Evolutionary conservation across 2,888 invertebrate genomes (phyloP).

Genomic region (Ligdia adustata): DNA sequence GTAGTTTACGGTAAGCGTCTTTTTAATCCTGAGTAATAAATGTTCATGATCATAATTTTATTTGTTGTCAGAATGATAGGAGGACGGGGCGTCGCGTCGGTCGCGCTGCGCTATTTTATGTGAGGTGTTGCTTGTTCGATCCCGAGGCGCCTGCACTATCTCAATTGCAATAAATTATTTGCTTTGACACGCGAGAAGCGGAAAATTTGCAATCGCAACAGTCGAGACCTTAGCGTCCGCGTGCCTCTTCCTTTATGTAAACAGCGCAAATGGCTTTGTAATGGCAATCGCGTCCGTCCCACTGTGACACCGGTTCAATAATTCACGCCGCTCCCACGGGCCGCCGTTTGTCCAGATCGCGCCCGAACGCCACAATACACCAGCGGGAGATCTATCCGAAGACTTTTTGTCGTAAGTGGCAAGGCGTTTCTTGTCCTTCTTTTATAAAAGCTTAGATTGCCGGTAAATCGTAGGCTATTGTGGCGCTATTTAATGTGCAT

Average conservation of each 20-base stretch:
- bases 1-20: conserved; percentile 46
- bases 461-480: conserved; percentile 80
- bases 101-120: conserved; percentile 66
- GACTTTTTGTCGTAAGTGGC: conserved; percentile 80
- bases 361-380: conserved; percentile 72
- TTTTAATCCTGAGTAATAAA: conserved; percentile 61
- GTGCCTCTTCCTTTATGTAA: conserved; percentile 71
- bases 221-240: conserved; percentile 55
- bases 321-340: conserved; percentile 73
- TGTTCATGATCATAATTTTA: conserved; percentile 69
- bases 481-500: conserved; percentile 75
- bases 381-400: conserved; percentile 77
- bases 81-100: conserved; percentile 52
- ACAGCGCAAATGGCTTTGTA: conserved; percentile 77
- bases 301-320: conserved; percentile 71
- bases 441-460: conserved; percentile 80
- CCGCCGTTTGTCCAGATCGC: conserved; percentile 76
- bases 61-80: conserved; percentile 65
- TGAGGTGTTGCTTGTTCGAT: conserved; percentile 60
- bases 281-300: conserved; percentile 70
- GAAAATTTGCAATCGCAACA: conserved; percentile 75
- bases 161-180: conserved; percentile 78
- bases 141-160: conserved; percentile 70
- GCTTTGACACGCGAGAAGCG: conserved; percentile 75
- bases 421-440: conserved; percentile 73